Conservation (phyloP, 2,888 invertebrate genomes). For the Cantharis lateralis region DNA sequence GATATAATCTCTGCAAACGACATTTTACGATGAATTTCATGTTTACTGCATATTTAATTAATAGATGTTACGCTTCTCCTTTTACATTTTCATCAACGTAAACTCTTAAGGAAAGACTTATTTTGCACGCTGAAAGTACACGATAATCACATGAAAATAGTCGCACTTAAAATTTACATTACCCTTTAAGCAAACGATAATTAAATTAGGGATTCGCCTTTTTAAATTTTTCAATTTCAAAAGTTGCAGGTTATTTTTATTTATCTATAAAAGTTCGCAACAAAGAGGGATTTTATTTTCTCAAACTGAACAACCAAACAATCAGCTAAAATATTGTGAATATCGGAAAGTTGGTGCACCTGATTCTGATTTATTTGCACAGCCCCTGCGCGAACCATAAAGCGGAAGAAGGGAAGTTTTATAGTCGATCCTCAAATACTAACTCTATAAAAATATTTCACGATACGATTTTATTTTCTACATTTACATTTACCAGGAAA, state of each 20-base stretch:
- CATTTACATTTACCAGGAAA: constrained; percentile 38
- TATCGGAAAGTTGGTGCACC: constrained; percentile 40
- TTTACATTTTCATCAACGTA: constrained; percentile 43
- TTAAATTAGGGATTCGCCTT: constrained; percentile 17
- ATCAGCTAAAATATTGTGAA: constrained; percentile 32
- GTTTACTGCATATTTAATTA: constrained; percentile 55
- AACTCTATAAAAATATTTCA: constrained; percentile 52
- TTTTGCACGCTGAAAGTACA: constrained; percentile 22
- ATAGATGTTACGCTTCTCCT: constrained; percentile 42
- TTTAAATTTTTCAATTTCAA: not conserved
- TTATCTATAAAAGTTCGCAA: constrained; percentile 19
- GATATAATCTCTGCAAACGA: constrained; percentile 50
- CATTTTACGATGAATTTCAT: constrained; percentile 52
- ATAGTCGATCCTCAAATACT: constrained; percentile 47
- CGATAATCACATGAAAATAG: constrained; percentile 23
- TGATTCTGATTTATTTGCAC: constrained; percentile 50
- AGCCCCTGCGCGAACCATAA: constrained; percentile 46
- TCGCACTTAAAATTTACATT: constrained; percentile 19
- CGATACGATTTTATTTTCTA: constrained; percentile 42
- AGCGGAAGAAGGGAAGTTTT: constrained; percentile 48
- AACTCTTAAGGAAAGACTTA: constrained; percentile 24
- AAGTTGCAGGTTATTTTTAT: constrained; percentile 22
- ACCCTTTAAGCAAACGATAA: constrained; percentile 12
- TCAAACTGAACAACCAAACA: constrained; percentile 25
- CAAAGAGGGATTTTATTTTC: constrained; percentile 29